These are phyloP conservation scores for Calameuta pallipes DNA, from an alignment of 2,888 invertebrate species.

Conservation along the genomic window DNA sequence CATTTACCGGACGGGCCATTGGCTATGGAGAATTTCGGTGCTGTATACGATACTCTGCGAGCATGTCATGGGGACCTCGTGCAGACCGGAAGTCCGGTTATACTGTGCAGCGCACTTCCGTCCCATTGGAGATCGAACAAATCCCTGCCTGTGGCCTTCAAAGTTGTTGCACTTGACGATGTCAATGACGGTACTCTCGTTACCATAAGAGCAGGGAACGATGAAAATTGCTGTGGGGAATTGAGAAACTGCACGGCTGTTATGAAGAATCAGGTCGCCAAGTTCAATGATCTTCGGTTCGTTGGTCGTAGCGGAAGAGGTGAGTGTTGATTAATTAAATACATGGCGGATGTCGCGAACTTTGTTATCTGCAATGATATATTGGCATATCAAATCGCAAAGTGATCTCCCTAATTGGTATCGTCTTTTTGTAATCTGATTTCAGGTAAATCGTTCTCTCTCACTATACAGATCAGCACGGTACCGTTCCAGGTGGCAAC, in stretches of 20 bases:
- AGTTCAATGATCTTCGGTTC: conserved; percentile 98
- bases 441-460: conserved; percentile 89
- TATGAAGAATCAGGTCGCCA: conserved; percentile 98
- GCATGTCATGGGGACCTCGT: conserved; percentile 94
- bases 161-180: conserved; percentile 93
- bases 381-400: not conserved
- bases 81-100: conserved; percentile 94
- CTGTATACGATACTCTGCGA: conserved; percentile 82
- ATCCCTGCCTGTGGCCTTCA: conserved; percentile 95
- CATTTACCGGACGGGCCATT: conserved; percentile 76
- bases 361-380: not conserved
- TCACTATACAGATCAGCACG: conserved; percentile 92
- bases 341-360: not conserved
- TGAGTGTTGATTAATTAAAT: conserved; percentile 53
- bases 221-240: conserved; percentile 97
- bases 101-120: conserved; percentile 93
- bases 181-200: conserved; percentile 95
- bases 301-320: conserved; percentile 97
- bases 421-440: conserved; percentile 24
- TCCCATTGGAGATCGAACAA: conserved; percentile 98
- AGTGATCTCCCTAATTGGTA: conserved; percentile 3
- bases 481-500: conserved; percentile 88
- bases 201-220: conserved; percentile 95
- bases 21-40: conserved; percentile 81
- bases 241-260: conserved; percentile 92